These are phyloP conservation scores for Adelognathus sp. DNA, from an alignment of 2,888 invertebrate species.

Conservation along the genomic window DNA sequence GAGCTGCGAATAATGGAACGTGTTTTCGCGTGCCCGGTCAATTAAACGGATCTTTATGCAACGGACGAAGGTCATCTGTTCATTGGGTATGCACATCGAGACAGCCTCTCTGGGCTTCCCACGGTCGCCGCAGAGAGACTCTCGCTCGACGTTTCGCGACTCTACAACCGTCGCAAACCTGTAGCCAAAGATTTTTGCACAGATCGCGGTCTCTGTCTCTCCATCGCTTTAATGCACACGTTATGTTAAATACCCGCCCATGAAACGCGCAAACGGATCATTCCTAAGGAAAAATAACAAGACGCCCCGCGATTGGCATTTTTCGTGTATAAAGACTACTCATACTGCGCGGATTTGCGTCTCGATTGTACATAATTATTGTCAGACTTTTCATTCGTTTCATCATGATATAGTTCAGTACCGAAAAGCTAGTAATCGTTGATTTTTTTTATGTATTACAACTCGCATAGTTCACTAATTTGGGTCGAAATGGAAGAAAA, in stretches of 20 bases:
- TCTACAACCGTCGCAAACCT: slow-evolving; percentile 70
- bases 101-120: slow-evolving; percentile 55
- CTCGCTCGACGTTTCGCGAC: slow-evolving; percentile 15
- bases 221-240: slow-evolving; percentile 40
- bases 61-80: slow-evolving; percentile 78
- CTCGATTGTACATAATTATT: no score
- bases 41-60: slow-evolving; percentile 80
- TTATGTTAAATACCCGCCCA: slow-evolving; percentile 44
- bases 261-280: not conserved
- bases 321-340: not conserved
- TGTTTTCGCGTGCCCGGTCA: slow-evolving; percentile 77
- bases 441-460: no score
- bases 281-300: not conserved
- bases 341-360: not conserved
- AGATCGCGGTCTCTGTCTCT: not conserved
- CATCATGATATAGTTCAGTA: no score
- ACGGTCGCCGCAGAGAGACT: slow-evolving; percentile 53
- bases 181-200: slow-evolving; percentile 66
- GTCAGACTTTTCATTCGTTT: no score
- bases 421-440: no score
- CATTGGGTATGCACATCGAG: slow-evolving; percentile 78
- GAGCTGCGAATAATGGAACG: slow-evolving; percentile 65
- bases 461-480: no score
- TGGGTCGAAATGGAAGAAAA: no score
- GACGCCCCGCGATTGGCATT: not conserved